phyloP scores from a whole-genome alignment of 2,113 vertebrate species.

The Antechinus stuartii region DNA sequence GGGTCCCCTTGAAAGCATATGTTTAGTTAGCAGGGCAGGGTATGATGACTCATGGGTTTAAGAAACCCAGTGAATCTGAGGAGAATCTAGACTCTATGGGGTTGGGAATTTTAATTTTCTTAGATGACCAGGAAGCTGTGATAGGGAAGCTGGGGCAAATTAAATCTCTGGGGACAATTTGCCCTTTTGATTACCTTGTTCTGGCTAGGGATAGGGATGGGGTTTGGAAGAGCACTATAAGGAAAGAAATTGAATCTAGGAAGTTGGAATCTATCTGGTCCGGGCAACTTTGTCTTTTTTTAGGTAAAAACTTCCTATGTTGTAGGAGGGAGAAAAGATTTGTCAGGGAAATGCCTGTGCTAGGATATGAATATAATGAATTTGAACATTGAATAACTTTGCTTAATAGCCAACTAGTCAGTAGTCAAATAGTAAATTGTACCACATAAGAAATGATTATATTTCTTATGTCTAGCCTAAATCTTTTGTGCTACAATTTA shows the following conservation, averaged over 20 bases:
- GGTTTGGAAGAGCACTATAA: not conserved
- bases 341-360: not conserved
- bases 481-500: not conserved
- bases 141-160: not conserved
- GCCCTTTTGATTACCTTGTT: not conserved
- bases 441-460: not conserved
- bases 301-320: not conserved
- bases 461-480: not conserved
- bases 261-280: not conserved
- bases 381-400: not conserved
- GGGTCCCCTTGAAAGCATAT: not conserved
- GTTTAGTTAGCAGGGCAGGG: not conserved
- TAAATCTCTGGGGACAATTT: not conserved
- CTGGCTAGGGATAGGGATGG: not conserved
- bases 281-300: not conserved
- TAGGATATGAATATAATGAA: not conserved
- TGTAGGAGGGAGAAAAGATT: not conserved
- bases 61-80: not conserved
- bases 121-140: not conserved
- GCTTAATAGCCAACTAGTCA: not conserved
- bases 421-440: no score
- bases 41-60: not conserved
- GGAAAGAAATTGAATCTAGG: not conserved
- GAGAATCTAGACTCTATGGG: not conserved
- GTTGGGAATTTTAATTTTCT: not conserved